Base-by-base conservation (phyloP, 53 echinoderm and acorn worm species). In the Temnopleurus reevesii region DNA sequence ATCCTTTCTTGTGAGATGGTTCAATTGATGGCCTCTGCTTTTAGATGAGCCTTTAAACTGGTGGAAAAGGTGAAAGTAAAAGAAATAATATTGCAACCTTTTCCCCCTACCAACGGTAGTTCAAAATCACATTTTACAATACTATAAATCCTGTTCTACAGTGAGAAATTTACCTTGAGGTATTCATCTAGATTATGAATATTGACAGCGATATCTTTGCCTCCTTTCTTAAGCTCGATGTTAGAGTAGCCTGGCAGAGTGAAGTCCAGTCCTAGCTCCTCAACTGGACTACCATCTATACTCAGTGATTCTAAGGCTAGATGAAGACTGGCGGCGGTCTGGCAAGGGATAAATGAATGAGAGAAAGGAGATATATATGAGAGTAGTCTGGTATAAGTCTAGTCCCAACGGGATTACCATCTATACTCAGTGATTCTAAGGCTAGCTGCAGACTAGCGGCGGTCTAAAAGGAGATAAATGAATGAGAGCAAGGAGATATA, bases 211-310 rank as follows among this genome's bases (percentile, higher is more conserved):
- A 92, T 71, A 47, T 99, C 99, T 91, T 94, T 94, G 84, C 99
- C 99, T 25, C 99, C 99, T 81, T 99, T 99, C 93, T 96, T 99
- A 45, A 99, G 92, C 77, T 99, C 99, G 25, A 99, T 94, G 83
- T 94, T 86, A 23, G 96, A 92, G 54, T 96, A 94, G 45, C 99
- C 99, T 1, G 99, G 94, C 38, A 99, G 87, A 55, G 94, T 94
- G 88, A 99, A 99, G 44, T 99, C 99, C 77, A 99, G 92, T 13
- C 96, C 99, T 18, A 99, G 91, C 81, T 99, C 99, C 56, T 99
- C 99, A 44, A 99, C 92, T 23, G 96, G 92, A 76, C 99, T 96
- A 31, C 99, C 99, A 77, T 99, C 99, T 51, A 99, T 99, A 28
- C 94, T 96, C 53, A 99, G 90, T 66, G 94, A 96, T 77, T 99